These are phyloP conservation scores for Lasioglossum marginatum DNA, from an alignment of 2,888 invertebrate genomes.

Conservation along the genomic window DNA sequence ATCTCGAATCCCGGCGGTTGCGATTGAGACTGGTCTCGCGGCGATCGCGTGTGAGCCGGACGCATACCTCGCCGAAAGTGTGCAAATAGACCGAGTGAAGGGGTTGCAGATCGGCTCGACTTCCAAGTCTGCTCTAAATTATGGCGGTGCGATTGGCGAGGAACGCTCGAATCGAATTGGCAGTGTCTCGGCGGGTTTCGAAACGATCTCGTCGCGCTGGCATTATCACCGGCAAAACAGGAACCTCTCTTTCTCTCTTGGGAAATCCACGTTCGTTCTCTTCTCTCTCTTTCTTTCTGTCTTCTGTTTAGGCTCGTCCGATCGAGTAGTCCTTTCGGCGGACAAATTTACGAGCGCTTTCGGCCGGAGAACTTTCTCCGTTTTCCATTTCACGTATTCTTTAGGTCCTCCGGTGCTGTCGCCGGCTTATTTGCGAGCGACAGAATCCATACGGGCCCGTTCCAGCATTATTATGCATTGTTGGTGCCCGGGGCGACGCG, in stretches of 20 bases:
- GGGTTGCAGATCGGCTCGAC: slow-evolving; percentile 46
- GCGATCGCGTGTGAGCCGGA: neutral
- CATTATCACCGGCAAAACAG: neutral
- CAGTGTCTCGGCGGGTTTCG: neutral
- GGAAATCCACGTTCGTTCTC: slow-evolving; percentile 17
- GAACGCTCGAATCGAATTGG: slow-evolving; percentile 25
- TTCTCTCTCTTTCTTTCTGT: slow-evolving; percentile 32
- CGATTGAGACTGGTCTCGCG: neutral
- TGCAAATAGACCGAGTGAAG: slow-evolving; percentile 64
- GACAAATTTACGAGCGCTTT: slow-evolving; percentile 6
- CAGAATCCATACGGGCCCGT: slow-evolving; percentile 55
- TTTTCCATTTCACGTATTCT: slow-evolving; percentile 21
- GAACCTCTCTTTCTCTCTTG: slow-evolving; percentile 5
- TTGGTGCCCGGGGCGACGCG: slow-evolving; percentile 55
- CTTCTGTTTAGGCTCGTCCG: neutral
- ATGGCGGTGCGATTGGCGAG: slow-evolving; percentile 6
- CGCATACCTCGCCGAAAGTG: slow-evolving; percentile 44
- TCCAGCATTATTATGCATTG: slow-evolving; percentile 64
- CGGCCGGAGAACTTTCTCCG: neutral
- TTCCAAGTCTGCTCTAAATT: slow-evolving; percentile 50
- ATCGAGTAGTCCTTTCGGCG: neutral
- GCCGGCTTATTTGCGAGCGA: slow-evolving; percentile 56
- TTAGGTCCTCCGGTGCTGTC: neutral
- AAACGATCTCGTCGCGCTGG: slow-evolving; percentile 1
- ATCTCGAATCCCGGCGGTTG: neutral